These are phyloP conservation scores for Rhinichthys klamathensis DNA, from an alignment of 2,113 vertebrate genomes.

Conservation along the genomic window DNA sequence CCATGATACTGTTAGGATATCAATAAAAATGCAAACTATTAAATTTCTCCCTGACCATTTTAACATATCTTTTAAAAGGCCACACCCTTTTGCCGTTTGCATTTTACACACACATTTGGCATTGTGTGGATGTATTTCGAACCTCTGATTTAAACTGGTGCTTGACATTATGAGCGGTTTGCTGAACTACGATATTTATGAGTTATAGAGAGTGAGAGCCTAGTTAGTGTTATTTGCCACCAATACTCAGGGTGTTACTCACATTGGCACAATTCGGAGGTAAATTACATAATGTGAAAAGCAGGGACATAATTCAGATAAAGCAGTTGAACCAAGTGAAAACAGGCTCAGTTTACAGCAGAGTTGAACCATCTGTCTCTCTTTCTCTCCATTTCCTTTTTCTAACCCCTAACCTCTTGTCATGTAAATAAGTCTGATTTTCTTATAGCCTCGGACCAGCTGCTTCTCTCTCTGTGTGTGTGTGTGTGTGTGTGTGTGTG, in stretches of 20 bases:
- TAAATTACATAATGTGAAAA: background rate
- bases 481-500: constrained; percentile 30
- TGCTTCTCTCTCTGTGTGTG: constrained; percentile 38
- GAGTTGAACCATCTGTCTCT: constrained; percentile 36
- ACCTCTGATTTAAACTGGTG: background rate
- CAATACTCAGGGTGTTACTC: too few relatives aligned
- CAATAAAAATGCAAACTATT: background rate
- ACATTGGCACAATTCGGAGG: background rate
- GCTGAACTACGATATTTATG: background rate
- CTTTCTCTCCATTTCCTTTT: constrained; percentile 23
- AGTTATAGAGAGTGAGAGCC: background rate
- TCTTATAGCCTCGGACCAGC: constrained; percentile 14
- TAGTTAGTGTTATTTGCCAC: background rate
- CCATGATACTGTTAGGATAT: background rate
- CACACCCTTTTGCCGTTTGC: background rate
- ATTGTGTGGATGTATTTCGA: background rate
- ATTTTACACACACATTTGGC: background rate
- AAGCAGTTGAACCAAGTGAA: background rate
- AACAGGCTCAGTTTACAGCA: constrained; percentile 2
- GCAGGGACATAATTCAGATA: background rate
- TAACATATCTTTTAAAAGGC: background rate
- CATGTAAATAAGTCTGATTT: constrained; percentile 47
- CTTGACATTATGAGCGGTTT: background rate
- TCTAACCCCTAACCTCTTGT: constrained; percentile 28
- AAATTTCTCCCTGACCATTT: background rate